Base-by-base conservation (phyloP, 2,113 vertebrate species). In the Hydrochoerus hydrochaeris region DNA sequence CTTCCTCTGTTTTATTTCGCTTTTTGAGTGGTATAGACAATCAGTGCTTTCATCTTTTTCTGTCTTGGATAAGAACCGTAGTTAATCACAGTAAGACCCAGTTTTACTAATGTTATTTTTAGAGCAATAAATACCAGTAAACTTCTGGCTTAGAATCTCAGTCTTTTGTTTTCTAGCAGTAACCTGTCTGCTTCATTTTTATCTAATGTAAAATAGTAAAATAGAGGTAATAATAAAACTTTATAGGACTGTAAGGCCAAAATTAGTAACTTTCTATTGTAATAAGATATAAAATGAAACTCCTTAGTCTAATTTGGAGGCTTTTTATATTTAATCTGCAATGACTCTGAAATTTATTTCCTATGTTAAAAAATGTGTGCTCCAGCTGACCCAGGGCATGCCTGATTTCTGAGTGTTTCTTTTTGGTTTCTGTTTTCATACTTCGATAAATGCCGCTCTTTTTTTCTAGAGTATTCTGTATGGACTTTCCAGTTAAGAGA, bases 261-360 rank as follows among this genome's bases (percentile, higher is more conserved):
- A 82, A 41, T 73, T 19, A 62, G 13, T 65, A 85, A 78, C 16
- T 54, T 90, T 82, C 32, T 78, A n/a, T 87, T 90, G 89, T 52
- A 77, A 65, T 82, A 71, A 88, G 63, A 22, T 49, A 46, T 78
- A 92, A 94, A 94, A 93, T 62, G 49, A 90, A 91, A 30, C 28
- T 60, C 35, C 41, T 65, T 78, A 63, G 38, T 16, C 35, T 92
- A n/a, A 83, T 85, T 95, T 78, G 14, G 75, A 78, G 58, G 0
- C 0, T 58, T 58, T 77, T 87, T 84, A 60, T 73, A 58, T 89
- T 44, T 90, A 85, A 75, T 71, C 24, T 88, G 54, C 83, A 77
- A 49, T 52, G 4, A 77, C 17, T 85, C 3, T 63, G 22, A 86
- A 93, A 73, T 57, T 3, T 78, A 49, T 73, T 13, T 83, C 92